phyloP scores from a whole-genome alignment of 2,113 vertebrate genomes.

The Ardeotis arabs region DNA sequence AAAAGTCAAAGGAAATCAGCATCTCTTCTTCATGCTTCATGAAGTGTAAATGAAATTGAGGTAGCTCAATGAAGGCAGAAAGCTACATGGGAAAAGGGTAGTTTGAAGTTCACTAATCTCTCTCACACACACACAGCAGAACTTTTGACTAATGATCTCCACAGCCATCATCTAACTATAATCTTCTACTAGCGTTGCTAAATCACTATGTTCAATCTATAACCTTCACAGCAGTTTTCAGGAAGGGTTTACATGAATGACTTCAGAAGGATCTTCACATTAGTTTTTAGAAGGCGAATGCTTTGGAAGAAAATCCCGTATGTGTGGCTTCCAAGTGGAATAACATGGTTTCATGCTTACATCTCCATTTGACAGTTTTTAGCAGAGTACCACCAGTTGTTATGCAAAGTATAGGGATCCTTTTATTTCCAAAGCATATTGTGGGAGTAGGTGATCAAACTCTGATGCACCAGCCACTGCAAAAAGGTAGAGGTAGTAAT shows the following conservation, averaged over 20 bases:
- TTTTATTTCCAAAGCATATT: neutral
- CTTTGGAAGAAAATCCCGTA: neutral
- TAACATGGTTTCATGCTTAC: neutral
- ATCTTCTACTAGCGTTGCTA: neutral
- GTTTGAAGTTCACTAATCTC: neutral
- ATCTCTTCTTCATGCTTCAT: slow-evolving; percentile 3
- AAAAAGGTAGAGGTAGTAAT: neutral
- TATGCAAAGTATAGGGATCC: neutral
- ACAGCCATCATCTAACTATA: neutral
- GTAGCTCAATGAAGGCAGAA: neutral
- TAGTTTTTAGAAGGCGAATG: neutral
- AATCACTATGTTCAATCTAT: neutral
- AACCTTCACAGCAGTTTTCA: neutral
- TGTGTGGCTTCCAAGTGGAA: neutral
- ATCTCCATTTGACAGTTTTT: neutral
- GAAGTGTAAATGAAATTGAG: slow-evolving; percentile 6
- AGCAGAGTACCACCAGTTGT: neutral
- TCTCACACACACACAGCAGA: neutral
- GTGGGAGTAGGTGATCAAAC: neutral
- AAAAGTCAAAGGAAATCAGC: slow-evolving; percentile 24
- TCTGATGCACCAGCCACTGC: neutral
- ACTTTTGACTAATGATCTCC: neutral
- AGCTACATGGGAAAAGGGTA: neutral
- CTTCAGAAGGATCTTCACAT: neutral
- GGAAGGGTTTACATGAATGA: neutral